phyloP scores from a whole-genome alignment of 1,140 invertebrate species.

The Drosophila repletoides region DNA sequence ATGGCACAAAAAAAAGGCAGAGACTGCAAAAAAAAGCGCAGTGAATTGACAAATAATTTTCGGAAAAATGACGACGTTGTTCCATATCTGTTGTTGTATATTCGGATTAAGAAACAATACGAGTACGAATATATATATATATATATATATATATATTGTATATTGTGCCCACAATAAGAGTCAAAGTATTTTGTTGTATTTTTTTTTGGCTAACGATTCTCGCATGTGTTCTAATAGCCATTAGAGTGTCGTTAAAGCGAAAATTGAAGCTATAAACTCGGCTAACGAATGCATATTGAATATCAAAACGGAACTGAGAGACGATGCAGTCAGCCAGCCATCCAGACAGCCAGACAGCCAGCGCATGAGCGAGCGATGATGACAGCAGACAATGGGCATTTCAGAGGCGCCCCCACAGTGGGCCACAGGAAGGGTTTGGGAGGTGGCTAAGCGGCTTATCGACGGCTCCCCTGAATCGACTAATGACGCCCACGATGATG shows the following conservation, averaged over 20 bases:
- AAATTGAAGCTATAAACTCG: constrained; percentile 66
- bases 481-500: constrained; percentile 27
- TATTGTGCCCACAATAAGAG: constrained; percentile 10
- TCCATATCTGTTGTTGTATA: constrained; percentile 18
- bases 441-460: constrained; percentile 33
- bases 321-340: constrained; percentile 45
- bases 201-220: constrained; percentile 18
- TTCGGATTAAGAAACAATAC: constrained; percentile 71
- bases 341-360: not conserved
- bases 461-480: not conserved
- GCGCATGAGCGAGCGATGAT: no score
- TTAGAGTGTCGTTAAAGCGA: constrained; percentile 56
- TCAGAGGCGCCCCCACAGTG: no score
- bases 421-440: not conserved
- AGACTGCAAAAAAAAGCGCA: not conserved
- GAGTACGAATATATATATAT: no score
- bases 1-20: not conserved
- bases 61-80: constrained; percentile 20
- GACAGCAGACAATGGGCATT: no score
- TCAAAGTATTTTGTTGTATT: constrained; percentile 21
- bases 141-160: no score
- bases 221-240: constrained; percentile 32
- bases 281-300: constrained; percentile 60
- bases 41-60: constrained; percentile 29
- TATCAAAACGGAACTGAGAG: constrained; percentile 47